These are phyloP conservation scores for Tachina lurida DNA, from an alignment of 2,888 invertebrate species.

Conservation along the genomic window DNA sequence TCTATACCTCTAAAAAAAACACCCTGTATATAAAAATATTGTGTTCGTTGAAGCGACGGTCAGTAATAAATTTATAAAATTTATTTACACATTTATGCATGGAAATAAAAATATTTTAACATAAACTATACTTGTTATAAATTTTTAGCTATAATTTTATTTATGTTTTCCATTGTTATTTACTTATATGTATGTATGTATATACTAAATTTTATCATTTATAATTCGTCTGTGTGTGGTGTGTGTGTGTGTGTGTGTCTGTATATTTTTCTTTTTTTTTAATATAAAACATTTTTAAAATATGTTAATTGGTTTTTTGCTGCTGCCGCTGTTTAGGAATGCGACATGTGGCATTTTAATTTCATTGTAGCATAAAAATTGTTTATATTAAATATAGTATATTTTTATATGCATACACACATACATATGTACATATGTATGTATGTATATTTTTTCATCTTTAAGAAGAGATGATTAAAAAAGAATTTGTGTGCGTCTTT, in stretches of 20 bases:
- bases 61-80: neutral
- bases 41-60: neutral
- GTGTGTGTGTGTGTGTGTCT: neutral
- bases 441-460: constrained; percentile 9
- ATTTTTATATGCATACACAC: neutral
- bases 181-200: neutral
- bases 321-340: constrained; percentile 63
- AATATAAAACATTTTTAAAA: constrained; percentile 51
- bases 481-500: constrained; percentile 30
- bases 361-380: constrained; percentile 64
- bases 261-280: constrained; percentile 5
- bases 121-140: neutral
- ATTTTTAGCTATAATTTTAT: constrained; percentile 4
- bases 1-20: too few species aligned
- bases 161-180: constrained; percentile 7
- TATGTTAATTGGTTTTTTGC: constrained; percentile 68
- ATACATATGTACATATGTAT: neutral
- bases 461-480: constrained; percentile 18
- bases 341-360: constrained; percentile 69
- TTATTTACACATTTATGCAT: neutral
- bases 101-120: neutral
- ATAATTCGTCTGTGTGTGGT: neutral
- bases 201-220: constrained; percentile 9
- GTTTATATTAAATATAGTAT: constrained; percentile 47
- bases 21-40: neutral